Percentiles rank a stretch among this genome's conserved stretches.
phyloP scores from a whole-genome alignment of 2,113 vertebrate species.

The Barnardius zonarius region DNA sequence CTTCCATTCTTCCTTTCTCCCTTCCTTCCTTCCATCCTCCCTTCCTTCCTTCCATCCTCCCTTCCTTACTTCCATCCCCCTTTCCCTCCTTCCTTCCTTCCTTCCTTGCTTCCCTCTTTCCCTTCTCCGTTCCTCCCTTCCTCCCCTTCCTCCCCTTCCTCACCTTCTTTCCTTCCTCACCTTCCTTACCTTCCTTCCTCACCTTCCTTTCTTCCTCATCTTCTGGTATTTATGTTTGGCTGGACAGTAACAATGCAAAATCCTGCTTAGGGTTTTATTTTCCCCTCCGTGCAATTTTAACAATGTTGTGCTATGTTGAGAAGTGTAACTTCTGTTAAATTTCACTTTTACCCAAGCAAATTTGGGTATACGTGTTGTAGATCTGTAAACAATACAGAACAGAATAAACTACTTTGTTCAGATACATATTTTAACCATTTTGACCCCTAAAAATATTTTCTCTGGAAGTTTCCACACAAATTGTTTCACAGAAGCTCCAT shows the following conservation, averaged over 20 bases:
- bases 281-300: conserved; percentile 55
- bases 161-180: neutral
- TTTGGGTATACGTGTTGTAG: conserved; percentile 71
- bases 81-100: no score
- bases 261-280: conserved; percentile 61
- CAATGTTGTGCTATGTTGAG: conserved; percentile 60
- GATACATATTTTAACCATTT: conserved; percentile 74
- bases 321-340: conserved; percentile 70
- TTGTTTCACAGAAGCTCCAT: neutral
- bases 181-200: neutral
- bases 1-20: no score
- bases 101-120: no score
- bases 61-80: neutral
- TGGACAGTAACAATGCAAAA: conserved; percentile 54
- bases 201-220: neutral
- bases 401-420: conserved; percentile 75
- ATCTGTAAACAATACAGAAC: conserved; percentile 67
- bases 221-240: conserved; percentile 60
- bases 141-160: no score
- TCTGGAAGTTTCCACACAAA: conserved; percentile 24
- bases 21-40: no score
- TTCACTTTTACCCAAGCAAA: conserved; percentile 63
- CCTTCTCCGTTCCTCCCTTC: neutral
- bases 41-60: no score
- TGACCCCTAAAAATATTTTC: conserved; percentile 62